Base-by-base conservation (phyloP, 2,113 vertebrate genomes). In the Microtus ochrogaster region DNA sequence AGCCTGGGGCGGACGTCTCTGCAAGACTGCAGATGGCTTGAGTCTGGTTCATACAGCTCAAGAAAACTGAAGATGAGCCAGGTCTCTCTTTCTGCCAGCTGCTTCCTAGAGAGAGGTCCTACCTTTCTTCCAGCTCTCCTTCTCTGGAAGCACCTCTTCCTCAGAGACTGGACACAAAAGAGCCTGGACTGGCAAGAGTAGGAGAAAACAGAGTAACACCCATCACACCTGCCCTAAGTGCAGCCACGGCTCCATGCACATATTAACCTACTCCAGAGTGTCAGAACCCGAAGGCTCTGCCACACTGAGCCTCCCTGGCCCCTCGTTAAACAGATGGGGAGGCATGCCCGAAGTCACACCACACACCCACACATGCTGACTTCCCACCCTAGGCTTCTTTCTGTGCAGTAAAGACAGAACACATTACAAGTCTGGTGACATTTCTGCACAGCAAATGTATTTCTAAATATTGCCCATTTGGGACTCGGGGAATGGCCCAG, bases 391-490 rank as follows among this genome's bases (percentile, higher is more conserved):
- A 73, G 49, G 41, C 41, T 89, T 68, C 36, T 87, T 96, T 91
- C 90, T 90, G 66, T 86, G 16, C n/a, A 41, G 73, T 83, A 70
- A 61, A 55, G 21, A 85, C 83, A 96, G 73, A 82, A n/a, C 26
- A 83, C 30, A 30, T 70, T 44, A 26, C 90, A 87, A 77, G 19
- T 61, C 68, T 84, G n/a, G 49, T 63, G 68, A 91, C 95, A 86
- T 44, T 95, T 94, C 41, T 89, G 22, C 82, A 95, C 47, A 47
- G 58, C 90, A 76, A 94, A 93, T 77, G 44, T 65, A 66, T n/a
- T 81, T 90, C 87, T 73, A 55, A 90, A 73, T 89, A 77, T 88
- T 92, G 49, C 28, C 94, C n/a, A 24, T 76, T n/a, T 89, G 84
- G 68, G 52, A 77, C 88, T 94, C 52, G 47, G 92, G 87, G 24